phyloP scores from a whole-genome alignment of 2,888 invertebrate species.

The Macrosiphum euphorbiae region DNA sequence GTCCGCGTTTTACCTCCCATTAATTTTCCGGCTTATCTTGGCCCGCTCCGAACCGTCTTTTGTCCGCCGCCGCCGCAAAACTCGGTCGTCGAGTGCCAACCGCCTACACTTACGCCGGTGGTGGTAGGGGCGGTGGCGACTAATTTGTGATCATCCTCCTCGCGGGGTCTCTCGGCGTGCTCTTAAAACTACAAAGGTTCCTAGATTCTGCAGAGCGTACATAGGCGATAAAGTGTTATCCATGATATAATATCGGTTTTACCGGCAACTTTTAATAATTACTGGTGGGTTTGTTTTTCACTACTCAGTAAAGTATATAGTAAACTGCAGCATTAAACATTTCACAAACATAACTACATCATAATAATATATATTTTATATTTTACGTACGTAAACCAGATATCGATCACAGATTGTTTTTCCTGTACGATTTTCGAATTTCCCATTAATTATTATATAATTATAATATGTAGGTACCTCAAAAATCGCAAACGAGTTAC shows the following conservation, averaged over 20 bases:
- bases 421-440: background rate
- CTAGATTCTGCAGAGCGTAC: background rate
- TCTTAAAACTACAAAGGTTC: background rate
- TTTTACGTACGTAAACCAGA: background rate
- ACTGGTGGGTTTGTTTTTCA: background rate
- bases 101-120: background rate
- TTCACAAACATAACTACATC: background rate
- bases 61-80: background rate
- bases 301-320: background rate
- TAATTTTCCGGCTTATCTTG: conserved; percentile 45
- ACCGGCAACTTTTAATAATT: background rate
- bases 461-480: background rate
- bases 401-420: background rate
- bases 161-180: background rate
- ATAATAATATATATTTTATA: background rate
- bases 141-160: background rate
- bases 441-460: background rate
- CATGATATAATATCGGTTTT: background rate
- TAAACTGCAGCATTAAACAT: background rate
- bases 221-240: background rate
- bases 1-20: conserved; percentile 21
- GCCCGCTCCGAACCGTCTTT: conserved; percentile 31
- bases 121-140: background rate
- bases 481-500: background rate
- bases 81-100: conserved; percentile 25